phyloP scores from a whole-genome alignment of 2,113 vertebrate genomes.

The Apeltes quadracus region DNA sequence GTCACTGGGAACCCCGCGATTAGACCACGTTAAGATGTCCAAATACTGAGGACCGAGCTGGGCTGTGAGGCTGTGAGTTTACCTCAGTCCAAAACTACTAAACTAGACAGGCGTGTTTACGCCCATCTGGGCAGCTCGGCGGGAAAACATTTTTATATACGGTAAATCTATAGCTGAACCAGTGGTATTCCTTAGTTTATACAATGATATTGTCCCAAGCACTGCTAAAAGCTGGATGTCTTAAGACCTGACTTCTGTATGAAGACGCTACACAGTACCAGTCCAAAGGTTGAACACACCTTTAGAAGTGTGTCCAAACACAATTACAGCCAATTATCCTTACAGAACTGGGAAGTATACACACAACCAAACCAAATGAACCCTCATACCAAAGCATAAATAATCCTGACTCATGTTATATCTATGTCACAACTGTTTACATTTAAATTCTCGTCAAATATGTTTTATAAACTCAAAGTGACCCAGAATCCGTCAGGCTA shows the following conservation, averaged over 20 bases:
- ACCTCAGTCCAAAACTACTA: neutral
- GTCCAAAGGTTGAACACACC: no score
- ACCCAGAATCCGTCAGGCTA: neutral
- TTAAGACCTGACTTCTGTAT: no score
- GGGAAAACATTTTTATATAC: neutral
- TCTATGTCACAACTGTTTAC: neutral
- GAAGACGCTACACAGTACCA: no score
- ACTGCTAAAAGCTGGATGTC: no score
- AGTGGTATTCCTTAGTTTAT: no score
- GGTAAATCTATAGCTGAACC: no score
- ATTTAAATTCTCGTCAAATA: neutral
- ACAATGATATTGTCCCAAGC: no score
- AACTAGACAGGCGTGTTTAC: neutral
- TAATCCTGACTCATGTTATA: neutral
- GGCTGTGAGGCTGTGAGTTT: constrained; percentile 19
- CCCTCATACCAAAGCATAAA: no score
- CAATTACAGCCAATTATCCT: neutral
- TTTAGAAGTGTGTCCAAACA: no score
- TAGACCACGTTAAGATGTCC: constrained; percentile 18
- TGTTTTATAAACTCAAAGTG: neutral
- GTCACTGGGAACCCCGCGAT: constrained; percentile 33
- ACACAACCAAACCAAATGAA: neutral
- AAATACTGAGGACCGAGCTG: constrained; percentile 22
- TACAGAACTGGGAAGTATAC: neutral
- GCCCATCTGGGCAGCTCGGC: constrained; percentile 7